Evolutionary conservation across 2,888 invertebrate species (phyloP), one percentile per base, ranked within the genome.

Genomic region (Heliconius charithonia): DNA sequence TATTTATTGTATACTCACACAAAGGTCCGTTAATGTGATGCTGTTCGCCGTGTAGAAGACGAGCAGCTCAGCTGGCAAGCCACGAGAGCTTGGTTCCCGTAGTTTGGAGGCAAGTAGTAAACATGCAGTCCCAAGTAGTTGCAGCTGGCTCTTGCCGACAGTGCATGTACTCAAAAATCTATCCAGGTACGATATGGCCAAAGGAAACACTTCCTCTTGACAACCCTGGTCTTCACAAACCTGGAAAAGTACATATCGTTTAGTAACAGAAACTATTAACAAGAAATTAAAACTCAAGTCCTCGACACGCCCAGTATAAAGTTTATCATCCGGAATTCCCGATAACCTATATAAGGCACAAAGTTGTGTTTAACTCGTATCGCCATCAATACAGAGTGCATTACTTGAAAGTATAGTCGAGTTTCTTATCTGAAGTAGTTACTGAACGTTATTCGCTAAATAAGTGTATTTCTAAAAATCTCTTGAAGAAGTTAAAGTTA

Each of bases 21-120:
- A 97, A 84, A 99, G 96, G 88, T 99, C 97, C 80, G 97, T 95
- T 85, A 97, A 95, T 79, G 97, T 97, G 95, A 99, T 97, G 95
- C 98, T 98, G 93, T 98, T 97, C 90, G 98, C 99, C 78, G 99
- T 99, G 95, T 98, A 99, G 94, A 97, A 97, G 87, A 98, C 97
- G 86, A 99, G 96, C 79, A 97, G 96, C 83, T 98, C 97, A 2
- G 97, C 97, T 29, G 97, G 96, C 81, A 98, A 93, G 25, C 98
- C 98, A 82, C 96, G 95, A 75, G 96, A 94, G 83, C 95, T 95
- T 12, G 98, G 97, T 91, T 99, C 98, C 83, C 98, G 96, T 83
- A 99, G 95, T 94, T 99, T 99, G 78, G 98, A 98, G 56, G 99
- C 98, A 85, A 99, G 95, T 86, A 99, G 96, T 86, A 99, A 96